phyloP scores from a whole-genome alignment of 2,888 invertebrate species.

The Polyommatus icarus region DNA sequence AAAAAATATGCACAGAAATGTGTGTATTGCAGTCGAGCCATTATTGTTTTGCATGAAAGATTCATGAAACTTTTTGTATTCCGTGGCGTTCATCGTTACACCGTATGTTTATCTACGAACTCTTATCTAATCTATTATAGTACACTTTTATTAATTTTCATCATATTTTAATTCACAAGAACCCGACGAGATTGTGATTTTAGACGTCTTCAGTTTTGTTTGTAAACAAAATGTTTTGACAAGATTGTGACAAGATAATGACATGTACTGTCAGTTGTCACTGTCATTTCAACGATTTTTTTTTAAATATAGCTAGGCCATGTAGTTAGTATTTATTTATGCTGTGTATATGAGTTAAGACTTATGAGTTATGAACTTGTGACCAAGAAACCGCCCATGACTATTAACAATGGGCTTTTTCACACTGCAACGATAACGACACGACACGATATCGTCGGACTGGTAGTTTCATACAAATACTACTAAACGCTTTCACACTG shows the following conservation, averaged over 20 bases:
- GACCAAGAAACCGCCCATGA: too few species aligned
- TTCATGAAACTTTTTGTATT: constrained; percentile 75
- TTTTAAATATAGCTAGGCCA: too few species aligned
- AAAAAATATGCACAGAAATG: constrained; percentile 65
- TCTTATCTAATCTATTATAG: background rate
- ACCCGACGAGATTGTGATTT: background rate
- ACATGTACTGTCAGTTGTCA: background rate
- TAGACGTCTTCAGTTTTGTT: background rate
- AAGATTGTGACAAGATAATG: background rate
- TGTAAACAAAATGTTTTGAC: background rate
- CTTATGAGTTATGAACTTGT: too few species aligned
- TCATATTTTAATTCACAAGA: background rate
- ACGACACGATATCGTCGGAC: too few species aligned
- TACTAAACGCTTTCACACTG: too few species aligned
- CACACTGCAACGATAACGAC: too few species aligned
- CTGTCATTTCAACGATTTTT: too few species aligned
- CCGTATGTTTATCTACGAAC: background rate
- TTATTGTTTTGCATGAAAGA: constrained; percentile 77
- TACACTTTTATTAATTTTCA: background rate
- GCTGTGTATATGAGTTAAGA: too few species aligned
- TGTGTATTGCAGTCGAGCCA: constrained; percentile 77
- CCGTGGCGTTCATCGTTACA: constrained; percentile 51
- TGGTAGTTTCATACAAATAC: too few species aligned
- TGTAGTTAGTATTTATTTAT: too few species aligned
- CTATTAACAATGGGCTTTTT: too few species aligned